Evolutionary conservation across 2,888 invertebrate genomes (phyloP).

Genomic region (Carabus problematicus): DNA sequence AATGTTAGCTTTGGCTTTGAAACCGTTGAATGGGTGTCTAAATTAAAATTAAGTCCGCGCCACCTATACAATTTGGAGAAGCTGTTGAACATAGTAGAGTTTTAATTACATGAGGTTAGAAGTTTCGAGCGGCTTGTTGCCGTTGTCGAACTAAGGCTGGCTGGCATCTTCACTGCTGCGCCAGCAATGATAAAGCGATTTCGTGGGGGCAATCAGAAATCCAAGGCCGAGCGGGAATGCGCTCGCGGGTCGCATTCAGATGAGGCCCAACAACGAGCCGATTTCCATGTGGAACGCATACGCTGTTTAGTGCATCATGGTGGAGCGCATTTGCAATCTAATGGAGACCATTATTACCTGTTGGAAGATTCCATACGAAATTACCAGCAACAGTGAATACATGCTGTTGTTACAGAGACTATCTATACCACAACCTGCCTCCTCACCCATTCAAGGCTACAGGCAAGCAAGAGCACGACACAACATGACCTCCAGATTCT

Average conservation of each 20-base stretch:
- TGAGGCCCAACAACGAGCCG: conserved; percentile 24
- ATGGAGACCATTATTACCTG: conserved; percentile 31
- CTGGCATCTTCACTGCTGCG: too few species aligned
- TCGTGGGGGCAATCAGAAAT: conserved; percentile 37
- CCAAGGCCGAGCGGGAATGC: conserved; percentile 25
- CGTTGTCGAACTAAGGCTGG: background rate
- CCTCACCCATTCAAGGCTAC: conserved; percentile 20
- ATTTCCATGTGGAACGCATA: conserved; percentile 34
- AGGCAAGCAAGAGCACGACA: too few species aligned
- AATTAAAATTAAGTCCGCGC: background rate
- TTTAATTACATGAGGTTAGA: conserved; percentile 36
- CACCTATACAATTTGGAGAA: conserved; percentile 20
- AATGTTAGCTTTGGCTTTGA: too few species aligned
- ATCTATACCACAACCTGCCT: conserved; percentile 4
- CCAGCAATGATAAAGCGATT: conserved; percentile 35
- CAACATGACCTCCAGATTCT: too few species aligned
- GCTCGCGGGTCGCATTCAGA: conserved; percentile 35
- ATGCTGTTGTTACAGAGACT: background rate
- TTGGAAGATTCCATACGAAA: conserved; percentile 34
- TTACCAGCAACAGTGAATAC: conserved; percentile 17
- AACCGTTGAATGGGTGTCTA: too few species aligned
- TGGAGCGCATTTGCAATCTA: conserved; percentile 36
- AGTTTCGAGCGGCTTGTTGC: conserved; percentile 8
- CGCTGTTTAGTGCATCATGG: conserved; percentile 29
- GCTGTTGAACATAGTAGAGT: conserved; percentile 19